Conservation (phyloP, 2,797 vertebrate genomes). For the Alca torda region DNA sequence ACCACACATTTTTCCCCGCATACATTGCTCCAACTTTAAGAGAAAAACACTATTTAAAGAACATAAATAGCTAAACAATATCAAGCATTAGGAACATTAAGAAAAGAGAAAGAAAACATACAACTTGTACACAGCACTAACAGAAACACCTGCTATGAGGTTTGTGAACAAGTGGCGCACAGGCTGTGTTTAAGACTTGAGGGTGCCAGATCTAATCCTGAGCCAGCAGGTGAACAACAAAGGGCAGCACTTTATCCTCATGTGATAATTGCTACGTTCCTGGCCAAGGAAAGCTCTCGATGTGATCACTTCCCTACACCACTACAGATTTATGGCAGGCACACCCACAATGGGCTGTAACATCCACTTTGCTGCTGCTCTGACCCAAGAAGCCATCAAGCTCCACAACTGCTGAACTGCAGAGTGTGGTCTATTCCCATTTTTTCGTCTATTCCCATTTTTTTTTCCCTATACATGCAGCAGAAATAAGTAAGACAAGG, state of each 20-base stretch:
- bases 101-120: background rate
- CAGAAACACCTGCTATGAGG: background rate
- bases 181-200: background rate
- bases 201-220: background rate
- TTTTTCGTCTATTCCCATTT: background rate
- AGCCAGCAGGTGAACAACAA: background rate
- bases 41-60: background rate
- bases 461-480: background rate
- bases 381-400: background rate
- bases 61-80: background rate
- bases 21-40: background rate
- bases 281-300: background rate
- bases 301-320: background rate
- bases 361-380: background rate
- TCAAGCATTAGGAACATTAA: background rate
- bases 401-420: background rate
- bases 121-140: background rate
- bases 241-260: background rate
- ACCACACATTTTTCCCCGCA: background rate
- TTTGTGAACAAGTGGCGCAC: background rate
- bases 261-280: rapidly evolving
- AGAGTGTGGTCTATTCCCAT: background rate
- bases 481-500: background rate
- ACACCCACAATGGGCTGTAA: background rate
- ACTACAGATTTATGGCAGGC: background rate